Base-by-base conservation (phyloP, 2,797 vertebrate species). In the Helostoma temminkii region DNA sequence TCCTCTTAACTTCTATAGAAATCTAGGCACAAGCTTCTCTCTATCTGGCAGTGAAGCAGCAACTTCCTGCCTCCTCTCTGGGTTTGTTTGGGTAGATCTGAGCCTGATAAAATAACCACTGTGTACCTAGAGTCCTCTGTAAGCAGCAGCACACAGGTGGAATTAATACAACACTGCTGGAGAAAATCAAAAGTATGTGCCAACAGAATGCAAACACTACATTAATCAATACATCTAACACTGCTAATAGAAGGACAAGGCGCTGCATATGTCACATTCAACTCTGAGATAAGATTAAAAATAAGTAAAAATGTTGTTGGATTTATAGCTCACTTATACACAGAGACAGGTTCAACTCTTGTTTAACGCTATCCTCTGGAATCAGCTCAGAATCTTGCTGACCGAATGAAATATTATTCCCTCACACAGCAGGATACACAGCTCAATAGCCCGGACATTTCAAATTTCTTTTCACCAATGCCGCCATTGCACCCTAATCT, bases 391-490 rank as follows among this genome's bases (percentile, higher is more conserved):
- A n/a, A n/a, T 50, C 55, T 57, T 76, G 71, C 70, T 81, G 48
- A 72, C 79, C 67, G 76, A 87, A 89, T 85, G 81, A 85, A 89
- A 85, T 81, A 83, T 84, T 87, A 83, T 91, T 85, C 76, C 82
- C 81, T 85, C 79, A 87, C 83, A 52, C 87, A 86, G 87, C 87
- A 83, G 81, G 90, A 81, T 76, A 14, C 39, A 73, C 39, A 73
- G 69, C 71, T 39, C 72, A 83, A 78, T 78, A 74, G 61, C 67
- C 55, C 3, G 30, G 66, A 65, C 76, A 52, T 58, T 80, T 58
- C 70, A 61, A 76, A 58, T 82, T 80, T 82, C 69, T 80, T 75
- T 86, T 76, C 61, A 72, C 64, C 66, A 16, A 46, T 63, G 68
- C 67, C 66, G 66, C 74, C 49, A 45, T 54, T 76, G 65, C 74